Evolutionary conservation across 2,113 vertebrate species (phyloP).

Genomic region (Leptobrachium ailaonicum): DNA sequence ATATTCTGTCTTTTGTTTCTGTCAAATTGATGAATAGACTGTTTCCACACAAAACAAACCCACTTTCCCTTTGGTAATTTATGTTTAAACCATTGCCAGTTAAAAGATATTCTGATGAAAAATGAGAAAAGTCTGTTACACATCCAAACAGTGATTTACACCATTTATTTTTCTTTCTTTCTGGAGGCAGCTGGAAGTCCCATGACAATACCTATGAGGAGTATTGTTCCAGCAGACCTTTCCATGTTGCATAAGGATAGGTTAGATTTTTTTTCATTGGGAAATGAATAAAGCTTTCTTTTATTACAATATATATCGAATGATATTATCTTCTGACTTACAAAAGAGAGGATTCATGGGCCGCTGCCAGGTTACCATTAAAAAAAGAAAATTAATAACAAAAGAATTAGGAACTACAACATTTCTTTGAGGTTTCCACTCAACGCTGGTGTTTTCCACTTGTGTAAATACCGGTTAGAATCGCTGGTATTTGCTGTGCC

Average conservation of each 20-base stretch:
- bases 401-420: too few species aligned
- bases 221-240: constrained; percentile 16
- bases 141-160: constrained; percentile 21
- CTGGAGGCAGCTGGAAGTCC: constrained; percentile 12
- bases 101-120: neutral
- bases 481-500: too few species aligned
- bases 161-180: constrained; percentile 11
- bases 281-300: too few species aligned
- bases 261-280: too few species aligned
- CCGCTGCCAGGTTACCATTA: too few species aligned
- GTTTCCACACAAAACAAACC: constrained; percentile 10
- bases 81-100: constrained; percentile 5
- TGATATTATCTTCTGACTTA: too few species aligned
- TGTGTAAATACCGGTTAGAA: too few species aligned
- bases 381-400: too few species aligned
- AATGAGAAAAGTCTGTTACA: constrained; percentile 25
- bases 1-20: constrained; percentile 9
- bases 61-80: neutral
- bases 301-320: too few species aligned
- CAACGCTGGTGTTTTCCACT: too few species aligned
- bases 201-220: constrained; percentile 3
- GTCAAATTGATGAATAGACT: constrained; percentile 11
- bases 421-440: too few species aligned
- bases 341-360: too few species aligned
- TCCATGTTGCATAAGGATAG: neutral